Base-by-base conservation (phyloP, 2,797 vertebrate genomes). In the Syncerus caffer region DNA sequence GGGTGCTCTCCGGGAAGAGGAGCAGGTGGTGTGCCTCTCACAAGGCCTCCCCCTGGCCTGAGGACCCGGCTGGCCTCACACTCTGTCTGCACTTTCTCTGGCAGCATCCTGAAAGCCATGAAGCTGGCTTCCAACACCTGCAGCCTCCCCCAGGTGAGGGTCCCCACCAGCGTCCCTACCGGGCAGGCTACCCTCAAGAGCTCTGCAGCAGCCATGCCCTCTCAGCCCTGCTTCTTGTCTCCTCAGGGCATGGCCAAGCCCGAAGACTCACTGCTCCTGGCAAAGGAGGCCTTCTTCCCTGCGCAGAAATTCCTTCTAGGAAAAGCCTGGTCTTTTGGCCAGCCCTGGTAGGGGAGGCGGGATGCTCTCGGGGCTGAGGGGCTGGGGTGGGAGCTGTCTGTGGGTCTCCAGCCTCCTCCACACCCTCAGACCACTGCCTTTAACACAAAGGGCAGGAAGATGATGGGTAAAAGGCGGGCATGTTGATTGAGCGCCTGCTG, bases 71-170 rank as follows among this genome's bases (percentile, higher is more conserved):
- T 89, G 58, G 95, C 79, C 67, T 87, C 74, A 23, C 13, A 12
- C 85, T 34, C 67, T 71, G 17, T 42, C 27, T 86, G 51, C 51
- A 17, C 84, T 98, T 79, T 97, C 87, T 96, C 97, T 23, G 11
- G 55, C 98, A 99, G 99, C 98, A 99, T 99, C 98, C 98, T 99
- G 94, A 99, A 99, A 99, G 99, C 99, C 31, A 99, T 99, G 99
- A 99, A 99, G 98, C 98, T 99, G 98, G 99, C 99, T 74, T 99
- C 99, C 4, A 98, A 99, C 27, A 99, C 99, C 95, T 99, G 99
- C 98, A 98, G 98, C 98, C 99, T 99, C 7, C 99, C 99, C 90
- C 99, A 99, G 99, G 99, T 99, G 99, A 99, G 99, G 95, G 90
- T 95, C 3, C 0, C 0, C 0, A 1, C 7, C 0, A 1, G 47